These are phyloP conservation scores for Rhinogobius similis DNA, from an alignment of 2,113 vertebrate species.

Conservation along the genomic window DNA sequence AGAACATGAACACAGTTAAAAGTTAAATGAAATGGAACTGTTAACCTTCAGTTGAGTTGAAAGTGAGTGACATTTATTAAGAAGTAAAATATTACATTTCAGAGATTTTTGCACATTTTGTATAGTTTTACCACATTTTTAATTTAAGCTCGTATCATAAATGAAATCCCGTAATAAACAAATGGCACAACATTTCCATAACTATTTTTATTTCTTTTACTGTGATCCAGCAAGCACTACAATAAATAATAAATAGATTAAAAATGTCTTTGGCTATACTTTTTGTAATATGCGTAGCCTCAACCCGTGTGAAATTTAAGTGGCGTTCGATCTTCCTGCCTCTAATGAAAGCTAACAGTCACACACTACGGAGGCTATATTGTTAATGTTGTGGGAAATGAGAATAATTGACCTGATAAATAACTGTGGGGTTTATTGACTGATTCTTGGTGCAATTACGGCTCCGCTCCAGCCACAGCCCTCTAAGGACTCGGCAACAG, in stretches of 20 bases:
- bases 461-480: constrained; percentile 3
- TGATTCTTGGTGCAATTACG: constrained; percentile 6
- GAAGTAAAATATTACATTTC: too few relatives aligned
- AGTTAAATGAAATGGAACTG: too few relatives aligned
- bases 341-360: constrained; percentile 32
- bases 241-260: neutral
- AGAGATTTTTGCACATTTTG: neutral
- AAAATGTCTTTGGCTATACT: neutral
- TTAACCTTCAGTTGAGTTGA: too few relatives aligned
- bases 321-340: constrained; percentile 51
- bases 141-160: neutral
- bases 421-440: constrained; percentile 28
- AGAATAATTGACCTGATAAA: constrained; percentile 46
- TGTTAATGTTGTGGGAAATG: constrained; percentile 36
- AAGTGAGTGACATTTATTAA: too few relatives aligned
- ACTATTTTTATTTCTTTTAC: too few relatives aligned
- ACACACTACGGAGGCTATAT: constrained; percentile 26
- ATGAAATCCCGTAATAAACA: too few relatives aligned
- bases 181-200: too few relatives aligned
- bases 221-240: neutral
- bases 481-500: neutral
- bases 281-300: neutral
- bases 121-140: neutral
- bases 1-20: neutral
- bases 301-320: constrained; percentile 36